Evolutionary conservation across 37 sponge, comb jelly and placozoan genomes (phyloP), one percentile per base, ranked within the genome.

Genomic region (Diacarnus erythraeanus): DNA sequence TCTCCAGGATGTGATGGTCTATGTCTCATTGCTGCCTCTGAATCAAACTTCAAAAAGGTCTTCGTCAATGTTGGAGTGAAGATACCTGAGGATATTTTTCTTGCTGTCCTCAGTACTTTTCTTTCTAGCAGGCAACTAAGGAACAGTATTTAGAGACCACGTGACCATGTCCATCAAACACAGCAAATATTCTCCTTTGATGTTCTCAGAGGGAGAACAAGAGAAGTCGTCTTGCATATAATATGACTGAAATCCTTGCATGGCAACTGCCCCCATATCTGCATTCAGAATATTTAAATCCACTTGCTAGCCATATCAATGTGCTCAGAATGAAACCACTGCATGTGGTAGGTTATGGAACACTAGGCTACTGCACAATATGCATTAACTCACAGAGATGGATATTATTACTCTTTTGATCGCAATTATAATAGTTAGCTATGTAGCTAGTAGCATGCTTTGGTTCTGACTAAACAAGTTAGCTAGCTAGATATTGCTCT

Each of bases 161-260:
- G n/a, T 60, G 41, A 2, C 77, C 77, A 37, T 76, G 77, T 38
- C 77, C 77, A 26, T 76, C 77, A 38, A 41, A 76, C 23, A 76
- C 77, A 22, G 27, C 61, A 60, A 76, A 76, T 25, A 31, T 1
- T 60, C 61, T 25, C 77, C 61, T 60, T 59, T 60, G n/a, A 60
- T 38, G 39, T 37, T 26, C 4, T 47, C 40, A 29, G 39, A 31
- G 41, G 77, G 77, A 25, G 61, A 31, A 37, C 77, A 76, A 36
- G 60, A 33, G 63, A 34, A 76, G 61, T 76, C 77, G 25, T 76
- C 77, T 38, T 76, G 77, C 61, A 76, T 76, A 22, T 34, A n/a
- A 22, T 34, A 38, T 34, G 60, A 25, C 38, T 61, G 17, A 35
- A 59, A 76, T 33, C 77, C 77, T 38, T 76, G 77, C 41, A 76